phyloP scores from a whole-genome alignment of 2,113 vertebrate genomes.

The Gymnogyps californianus region DNA sequence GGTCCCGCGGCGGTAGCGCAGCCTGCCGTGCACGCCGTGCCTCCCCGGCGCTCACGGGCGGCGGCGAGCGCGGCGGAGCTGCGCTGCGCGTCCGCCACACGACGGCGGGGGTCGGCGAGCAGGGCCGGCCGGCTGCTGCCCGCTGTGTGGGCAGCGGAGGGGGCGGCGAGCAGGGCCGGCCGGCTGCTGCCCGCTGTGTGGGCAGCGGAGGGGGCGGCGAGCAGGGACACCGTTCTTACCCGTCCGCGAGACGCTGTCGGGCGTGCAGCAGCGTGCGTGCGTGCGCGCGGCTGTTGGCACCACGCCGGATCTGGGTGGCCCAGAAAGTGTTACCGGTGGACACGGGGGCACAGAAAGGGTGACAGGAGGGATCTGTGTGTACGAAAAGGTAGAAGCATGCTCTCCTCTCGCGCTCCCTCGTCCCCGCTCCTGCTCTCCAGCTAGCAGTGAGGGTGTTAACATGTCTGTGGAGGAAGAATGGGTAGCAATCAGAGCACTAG shows the following conservation, averaged over 20 bases:
- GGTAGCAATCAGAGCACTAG: background rate
- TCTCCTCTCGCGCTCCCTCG: too few species aligned
- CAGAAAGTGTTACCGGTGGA: accelerated
- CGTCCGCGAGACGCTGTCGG: too few species aligned
- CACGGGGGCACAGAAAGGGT: accelerated
- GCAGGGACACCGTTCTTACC: background rate
- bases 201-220: background rate
- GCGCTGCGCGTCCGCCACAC: background rate
- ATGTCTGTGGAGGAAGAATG: background rate
- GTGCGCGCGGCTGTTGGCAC: background rate
- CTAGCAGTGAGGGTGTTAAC: too few species aligned
- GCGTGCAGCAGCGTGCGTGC: accelerated
- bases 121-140: background rate
- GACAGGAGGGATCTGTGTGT: accelerated
- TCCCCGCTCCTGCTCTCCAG: background rate
- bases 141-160: background rate
- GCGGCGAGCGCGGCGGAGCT: too few species aligned
- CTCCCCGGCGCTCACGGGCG: too few species aligned
- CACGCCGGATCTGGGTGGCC: background rate
- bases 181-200: background rate
- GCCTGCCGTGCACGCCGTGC: too few species aligned
- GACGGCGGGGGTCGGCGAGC: background rate
- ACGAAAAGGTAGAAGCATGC: accelerated
- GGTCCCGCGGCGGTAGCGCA: too few species aligned
- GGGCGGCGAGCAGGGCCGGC: background rate